Evolutionary conservation across 2,888 invertebrate genomes (phyloP).

Genomic region (Agapostemon virescens): DNA sequence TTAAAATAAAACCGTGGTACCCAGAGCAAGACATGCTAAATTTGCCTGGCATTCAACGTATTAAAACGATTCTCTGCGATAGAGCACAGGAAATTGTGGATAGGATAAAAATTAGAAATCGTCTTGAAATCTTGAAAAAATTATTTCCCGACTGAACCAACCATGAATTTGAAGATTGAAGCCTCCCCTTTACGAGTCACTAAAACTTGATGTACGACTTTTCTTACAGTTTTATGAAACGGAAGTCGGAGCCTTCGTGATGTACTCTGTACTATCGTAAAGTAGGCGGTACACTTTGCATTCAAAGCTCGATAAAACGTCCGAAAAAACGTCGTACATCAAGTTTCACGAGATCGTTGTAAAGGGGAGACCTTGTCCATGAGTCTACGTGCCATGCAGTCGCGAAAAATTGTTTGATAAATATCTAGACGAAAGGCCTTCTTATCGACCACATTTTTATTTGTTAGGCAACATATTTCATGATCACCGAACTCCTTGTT

Average conservation of each 20-base stretch:
- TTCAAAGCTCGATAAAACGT: background rate
- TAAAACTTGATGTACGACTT: background rate
- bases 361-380: background rate
- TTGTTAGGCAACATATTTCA: no score
- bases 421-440: background rate
- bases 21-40: no score
- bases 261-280: background rate
- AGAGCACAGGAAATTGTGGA: background rate
- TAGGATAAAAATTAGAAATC: background rate
- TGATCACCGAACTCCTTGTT: background rate
- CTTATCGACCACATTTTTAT: no score
- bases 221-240: background rate
- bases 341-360: background rate
- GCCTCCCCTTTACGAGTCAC: background rate
- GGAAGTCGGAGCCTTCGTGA: background rate
- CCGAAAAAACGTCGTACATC: background rate
- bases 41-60: no score
- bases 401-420: background rate
- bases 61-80: background rate
- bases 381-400: background rate
- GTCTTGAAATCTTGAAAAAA: background rate
- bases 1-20: no score
- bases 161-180: background rate
- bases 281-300: background rate
- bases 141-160: background rate